These are phyloP conservation scores for Agrotis segetum DNA, from an alignment of 2,888 invertebrate species.

Conservation along the genomic window DNA sequence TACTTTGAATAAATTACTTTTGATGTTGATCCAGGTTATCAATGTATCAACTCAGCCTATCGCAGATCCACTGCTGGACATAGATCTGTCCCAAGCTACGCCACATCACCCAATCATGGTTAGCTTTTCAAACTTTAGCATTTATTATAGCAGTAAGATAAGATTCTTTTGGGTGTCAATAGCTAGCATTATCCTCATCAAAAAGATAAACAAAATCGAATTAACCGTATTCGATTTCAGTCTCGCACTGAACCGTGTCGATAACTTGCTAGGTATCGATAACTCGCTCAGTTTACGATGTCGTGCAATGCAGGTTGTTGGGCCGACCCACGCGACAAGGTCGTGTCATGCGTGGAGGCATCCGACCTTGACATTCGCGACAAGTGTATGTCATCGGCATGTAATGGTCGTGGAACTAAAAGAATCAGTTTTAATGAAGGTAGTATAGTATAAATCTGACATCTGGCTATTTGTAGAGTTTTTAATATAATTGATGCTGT, in stretches of 20 bases:
- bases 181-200: not conserved
- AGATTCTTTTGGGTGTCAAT: no score
- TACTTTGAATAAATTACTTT: no score
- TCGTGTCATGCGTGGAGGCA: conserved; percentile 43
- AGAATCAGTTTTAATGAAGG: not conserved
- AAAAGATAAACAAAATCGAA: conserved; percentile 16
- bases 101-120: no score
- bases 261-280: conserved; percentile 54
- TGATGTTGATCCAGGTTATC: no score
- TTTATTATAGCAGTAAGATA: no score
- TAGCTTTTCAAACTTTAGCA: no score
- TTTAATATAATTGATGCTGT: no score
- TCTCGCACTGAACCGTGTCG: conserved; percentile 36
- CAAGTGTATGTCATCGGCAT: not conserved
- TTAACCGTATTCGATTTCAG: conserved; percentile 49
- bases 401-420: conserved; percentile 7
- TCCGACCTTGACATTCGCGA: conserved; percentile 55
- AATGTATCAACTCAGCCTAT: no score
- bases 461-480: no score
- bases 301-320: conserved; percentile 48
- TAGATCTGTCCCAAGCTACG: no score
- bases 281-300: conserved; percentile 40
- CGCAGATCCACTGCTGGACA: no score
- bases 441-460: not conserved
- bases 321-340: conserved; percentile 46